These are phyloP conservation scores for Eledona agricola DNA, from an alignment of 2,888 invertebrate species.

Conservation along the genomic window DNA sequence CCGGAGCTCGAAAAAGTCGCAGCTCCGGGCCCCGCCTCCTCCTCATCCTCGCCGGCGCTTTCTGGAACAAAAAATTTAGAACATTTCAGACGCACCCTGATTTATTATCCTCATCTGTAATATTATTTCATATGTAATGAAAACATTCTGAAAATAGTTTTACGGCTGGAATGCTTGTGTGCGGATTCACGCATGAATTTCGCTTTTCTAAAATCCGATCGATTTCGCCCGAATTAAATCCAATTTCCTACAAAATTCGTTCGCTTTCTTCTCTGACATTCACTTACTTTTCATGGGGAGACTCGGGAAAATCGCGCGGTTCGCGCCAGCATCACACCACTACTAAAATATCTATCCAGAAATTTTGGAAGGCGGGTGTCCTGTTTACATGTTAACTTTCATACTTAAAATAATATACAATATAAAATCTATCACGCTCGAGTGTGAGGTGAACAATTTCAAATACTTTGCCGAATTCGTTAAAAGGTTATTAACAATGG, in stretches of 20 bases:
- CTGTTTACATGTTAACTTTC: slow-evolving; percentile 44
- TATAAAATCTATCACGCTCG: slow-evolving; percentile 36
- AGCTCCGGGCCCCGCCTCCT: slow-evolving; percentile 59
- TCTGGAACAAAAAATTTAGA: slow-evolving; percentile 59
- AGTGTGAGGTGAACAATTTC: slow-evolving; percentile 21
- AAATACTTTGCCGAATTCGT: slow-evolving; percentile 2
- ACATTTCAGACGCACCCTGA: slow-evolving; percentile 13
- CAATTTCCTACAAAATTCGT: slow-evolving; percentile 1
- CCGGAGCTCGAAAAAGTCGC: slow-evolving; percentile 48
- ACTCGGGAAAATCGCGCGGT: slow-evolving; percentile 11
- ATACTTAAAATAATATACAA: slow-evolving; percentile 46
- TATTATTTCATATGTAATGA: slow-evolving; percentile 26
- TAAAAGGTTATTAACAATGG: neutral
- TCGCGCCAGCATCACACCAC: slow-evolving; percentile 37
- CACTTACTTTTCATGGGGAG: slow-evolving; percentile 14
- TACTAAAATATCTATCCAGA: slow-evolving; percentile 43
- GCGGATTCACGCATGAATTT: too few species aligned
- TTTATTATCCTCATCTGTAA: slow-evolving; percentile 23
- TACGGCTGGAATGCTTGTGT: too few species aligned
- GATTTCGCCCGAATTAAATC: neutral
- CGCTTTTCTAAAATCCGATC: neutral
- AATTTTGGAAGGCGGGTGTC: slow-evolving; percentile 36
- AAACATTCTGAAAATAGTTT: slow-evolving; percentile 28
- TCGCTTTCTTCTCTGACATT: too few species aligned
- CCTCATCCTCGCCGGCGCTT: slow-evolving; percentile 69